Evolutionary conservation across 2,888 invertebrate species (phyloP).

Genomic region (Troglohyphantes excavatus): DNA sequence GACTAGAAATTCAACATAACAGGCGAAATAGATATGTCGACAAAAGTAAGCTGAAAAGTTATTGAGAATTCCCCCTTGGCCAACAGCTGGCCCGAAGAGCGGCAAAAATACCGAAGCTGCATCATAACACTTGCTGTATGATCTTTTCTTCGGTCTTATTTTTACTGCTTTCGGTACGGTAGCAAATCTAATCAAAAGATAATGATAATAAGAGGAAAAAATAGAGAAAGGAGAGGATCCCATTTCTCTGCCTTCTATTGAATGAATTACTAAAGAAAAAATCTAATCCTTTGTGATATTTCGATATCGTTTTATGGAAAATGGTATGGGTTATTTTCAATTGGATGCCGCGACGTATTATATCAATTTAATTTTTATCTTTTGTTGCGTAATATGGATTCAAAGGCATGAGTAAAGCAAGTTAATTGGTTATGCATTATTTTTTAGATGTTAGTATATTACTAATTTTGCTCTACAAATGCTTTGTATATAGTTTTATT

Average conservation of each 20-base stretch:
- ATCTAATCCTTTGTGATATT: not conserved
- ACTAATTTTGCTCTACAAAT: too few relatives aligned
- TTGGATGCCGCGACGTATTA: too few relatives aligned
- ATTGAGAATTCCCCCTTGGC: slow-evolving; percentile 60
- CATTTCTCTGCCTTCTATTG: not conserved
- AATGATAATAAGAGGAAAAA: slow-evolving; percentile 9
- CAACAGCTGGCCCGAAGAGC: slow-evolving; percentile 53
- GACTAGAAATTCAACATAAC: slow-evolving; percentile 16
- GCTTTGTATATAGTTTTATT: too few relatives aligned
- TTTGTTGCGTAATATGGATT: too few relatives aligned
- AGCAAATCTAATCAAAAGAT: slow-evolving; percentile 54
- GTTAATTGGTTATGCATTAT: too few relatives aligned
- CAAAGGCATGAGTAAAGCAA: too few relatives aligned
- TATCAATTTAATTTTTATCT: too few relatives aligned
- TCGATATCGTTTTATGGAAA: not conserved
- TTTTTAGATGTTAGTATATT: too few relatives aligned
- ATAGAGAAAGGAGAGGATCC: not conserved
- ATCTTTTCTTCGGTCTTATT: not conserved
- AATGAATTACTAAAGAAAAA: not conserved
- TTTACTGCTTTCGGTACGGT: not conserved
- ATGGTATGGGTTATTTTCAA: too few relatives aligned
- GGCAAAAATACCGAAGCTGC: slow-evolving; percentile 1
- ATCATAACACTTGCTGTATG: slow-evolving; percentile 32
- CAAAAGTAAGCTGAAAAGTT: slow-evolving; percentile 59
- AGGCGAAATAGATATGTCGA: slow-evolving; percentile 53